These are phyloP conservation scores for Smithornis capensis DNA, from an alignment of 2,113 vertebrate genomes.

Conservation along the genomic window DNA sequence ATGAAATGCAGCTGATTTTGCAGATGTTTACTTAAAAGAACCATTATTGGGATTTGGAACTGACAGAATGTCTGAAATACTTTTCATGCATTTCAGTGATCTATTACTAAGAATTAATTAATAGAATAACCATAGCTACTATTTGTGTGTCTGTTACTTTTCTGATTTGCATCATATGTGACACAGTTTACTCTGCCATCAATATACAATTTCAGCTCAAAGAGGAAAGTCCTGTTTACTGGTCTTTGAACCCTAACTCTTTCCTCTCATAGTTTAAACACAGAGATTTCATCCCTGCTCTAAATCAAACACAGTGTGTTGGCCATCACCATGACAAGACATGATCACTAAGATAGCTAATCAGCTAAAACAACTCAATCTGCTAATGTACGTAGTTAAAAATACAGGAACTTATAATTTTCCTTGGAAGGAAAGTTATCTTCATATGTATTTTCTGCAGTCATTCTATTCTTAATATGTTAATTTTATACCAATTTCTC, in stretches of 20 bases:
- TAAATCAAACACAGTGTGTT: not conserved
- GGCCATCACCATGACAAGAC: not conserved
- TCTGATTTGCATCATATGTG: not conserved
- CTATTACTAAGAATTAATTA: not conserved
- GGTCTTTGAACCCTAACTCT: not conserved
- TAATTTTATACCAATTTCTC: not conserved
- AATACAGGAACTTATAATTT: not conserved
- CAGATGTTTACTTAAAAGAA: not conserved
- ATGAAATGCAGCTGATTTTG: not conserved
- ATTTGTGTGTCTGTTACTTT: not conserved
- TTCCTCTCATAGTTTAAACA: not conserved
- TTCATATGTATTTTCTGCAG: not conserved
- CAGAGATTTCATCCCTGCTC: not conserved
- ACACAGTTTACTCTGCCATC: not conserved
- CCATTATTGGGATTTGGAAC: not conserved
- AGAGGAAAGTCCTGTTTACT: not conserved
- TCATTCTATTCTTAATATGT: not conserved
- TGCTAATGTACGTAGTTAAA: not conserved
- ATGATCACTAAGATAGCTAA: not conserved
- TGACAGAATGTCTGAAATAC: not conserved
- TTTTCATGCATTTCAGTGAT: not conserved
- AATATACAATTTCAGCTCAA: not conserved
- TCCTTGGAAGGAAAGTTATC: not conserved
- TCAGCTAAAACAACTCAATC: not conserved
- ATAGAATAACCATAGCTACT: not conserved